These are phyloP conservation scores for Chelonus insularis DNA, from an alignment of 1,140 invertebrate species.

Conservation along the genomic window DNA sequence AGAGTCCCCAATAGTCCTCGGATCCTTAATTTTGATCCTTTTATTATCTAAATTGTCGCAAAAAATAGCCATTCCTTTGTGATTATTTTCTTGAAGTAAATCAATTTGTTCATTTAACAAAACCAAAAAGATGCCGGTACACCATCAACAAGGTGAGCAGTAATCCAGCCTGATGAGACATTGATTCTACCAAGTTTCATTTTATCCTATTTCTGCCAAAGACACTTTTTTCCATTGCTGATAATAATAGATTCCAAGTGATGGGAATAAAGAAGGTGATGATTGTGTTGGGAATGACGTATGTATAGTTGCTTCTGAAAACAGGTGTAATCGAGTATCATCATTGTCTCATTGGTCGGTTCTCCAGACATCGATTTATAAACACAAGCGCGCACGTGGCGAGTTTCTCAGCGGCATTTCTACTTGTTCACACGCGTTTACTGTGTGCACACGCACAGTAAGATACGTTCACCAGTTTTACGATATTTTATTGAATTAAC, in stretches of 20 bases:
- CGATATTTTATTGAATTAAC: background rate
- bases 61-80: slow-evolving; percentile 5
- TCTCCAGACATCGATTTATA: slow-evolving; percentile 10
- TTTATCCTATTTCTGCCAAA: background rate
- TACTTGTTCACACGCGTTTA: background rate
- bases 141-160: slow-evolving; percentile 7
- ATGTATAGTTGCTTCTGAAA: slow-evolving; percentile 9
- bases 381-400: slow-evolving; percentile 21
- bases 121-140: slow-evolving; percentile 24
- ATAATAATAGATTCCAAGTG: background rate
- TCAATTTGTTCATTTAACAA: slow-evolving; percentile 21
- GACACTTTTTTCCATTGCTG: background rate
- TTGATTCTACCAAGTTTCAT: slow-evolving; percentile 10
- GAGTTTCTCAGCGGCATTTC: slow-evolving; percentile 3
- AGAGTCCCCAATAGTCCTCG: no score
- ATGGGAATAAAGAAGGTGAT: background rate
- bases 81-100: no score
- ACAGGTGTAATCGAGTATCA: slow-evolving; percentile 17
- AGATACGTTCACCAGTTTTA: background rate
- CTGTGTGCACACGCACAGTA: background rate
- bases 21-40: background rate
- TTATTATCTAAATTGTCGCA: background rate
- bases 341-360: slow-evolving; percentile 16
- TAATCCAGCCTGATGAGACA: slow-evolving; percentile 9
- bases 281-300: background rate